Evolutionary conservation across 2,113 vertebrate species (phyloP), one percentile per base, ranked within the genome.

Genomic region (Bothrops jararaca): DNA sequence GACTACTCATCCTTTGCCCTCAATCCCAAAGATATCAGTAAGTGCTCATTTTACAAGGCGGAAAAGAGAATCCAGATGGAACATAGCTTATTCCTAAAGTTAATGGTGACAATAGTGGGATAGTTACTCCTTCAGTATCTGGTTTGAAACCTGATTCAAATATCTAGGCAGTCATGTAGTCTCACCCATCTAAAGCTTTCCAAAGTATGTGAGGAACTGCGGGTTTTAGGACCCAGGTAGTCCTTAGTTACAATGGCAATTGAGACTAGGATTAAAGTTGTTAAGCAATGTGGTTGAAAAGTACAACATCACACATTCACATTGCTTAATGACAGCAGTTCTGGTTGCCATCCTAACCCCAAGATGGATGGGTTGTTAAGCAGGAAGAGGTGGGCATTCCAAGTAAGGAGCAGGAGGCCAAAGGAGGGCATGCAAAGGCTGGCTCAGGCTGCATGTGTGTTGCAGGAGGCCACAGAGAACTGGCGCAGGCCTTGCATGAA

Each of bases 21-120:
- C 95, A 99, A 96, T 96, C 98, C 98, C 50, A 97, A 98, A 26
- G 99, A 99, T 86, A 98, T 96, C 92, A 95, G 98, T 99, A 95
- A 97, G 98, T 97, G 48, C 23, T 53, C 0, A 5, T 0, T 0
- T 6, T 13, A 23, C 12, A 54, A 42, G 34, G 0, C 2, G 54
- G 58, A 69, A 74, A 22, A 87, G 12, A 7, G 12, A n/a, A 2
- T 1, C 26, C 3, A 11, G 34, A 34, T 13, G 2, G 20, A 57
- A 20, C 1, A 8, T 54, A 7, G 8, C 0, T 0, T 0, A 0
- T 29, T 39, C 57, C 18, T 80, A 34, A 3, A 45, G 89, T 4
- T 60, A 26, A 34, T 0, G 58, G 39, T 48, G 24, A 23, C 23
- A 6, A 34, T 53, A 7, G 13, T 15, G 23, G 29, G 23, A 13